phyloP scores from a whole-genome alignment of 2,888 invertebrate genomes.

The Caenorhabditis sp. region DNA sequence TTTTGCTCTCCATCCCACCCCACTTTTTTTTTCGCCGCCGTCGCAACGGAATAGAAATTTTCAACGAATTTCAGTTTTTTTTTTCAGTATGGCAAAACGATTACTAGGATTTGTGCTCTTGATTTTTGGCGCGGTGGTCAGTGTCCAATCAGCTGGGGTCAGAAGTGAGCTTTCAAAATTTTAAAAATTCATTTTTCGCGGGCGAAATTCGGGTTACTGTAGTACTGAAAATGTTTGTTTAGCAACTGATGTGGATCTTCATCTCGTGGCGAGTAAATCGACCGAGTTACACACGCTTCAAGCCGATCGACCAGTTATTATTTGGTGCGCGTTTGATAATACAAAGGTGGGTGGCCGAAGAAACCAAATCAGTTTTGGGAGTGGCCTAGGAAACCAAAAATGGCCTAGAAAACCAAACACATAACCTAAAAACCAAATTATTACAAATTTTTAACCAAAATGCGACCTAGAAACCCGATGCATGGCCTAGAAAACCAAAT shows the following conservation, averaged over 20 bases:
- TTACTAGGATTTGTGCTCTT: conserved; percentile 8
- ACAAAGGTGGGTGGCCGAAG: conserved; percentile 33
- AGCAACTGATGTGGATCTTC: conserved; percentile 18
- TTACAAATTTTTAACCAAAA: too few relatives aligned
- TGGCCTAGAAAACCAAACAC: too few relatives aligned
- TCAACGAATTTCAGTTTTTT: too few relatives aligned
- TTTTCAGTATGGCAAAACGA: conserved; percentile 32
- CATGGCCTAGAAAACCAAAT: too few relatives aligned
- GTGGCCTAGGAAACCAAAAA: too few relatives aligned
- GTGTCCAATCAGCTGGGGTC: conserved; percentile 8
- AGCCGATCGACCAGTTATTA: conserved; percentile 32
- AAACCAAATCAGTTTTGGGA: too few relatives aligned
- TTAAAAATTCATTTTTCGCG: too few relatives aligned
- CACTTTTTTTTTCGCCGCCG: not conserved
- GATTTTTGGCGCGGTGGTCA: conserved; percentile 1
- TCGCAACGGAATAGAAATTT: too few relatives aligned
- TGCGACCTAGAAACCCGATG: too few relatives aligned
- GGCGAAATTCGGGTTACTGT: too few relatives aligned
- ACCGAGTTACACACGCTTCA: conserved; percentile 30
- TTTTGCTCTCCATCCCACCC: not conserved
- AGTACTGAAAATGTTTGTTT: too few relatives aligned
- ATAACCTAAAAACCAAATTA: too few relatives aligned
- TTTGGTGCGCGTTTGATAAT: conserved; percentile 51
- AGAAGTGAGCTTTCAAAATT: conserved; percentile 3
- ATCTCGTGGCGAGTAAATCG: conserved; percentile 21